phyloP scores from a whole-genome alignment of 2,113 vertebrate species.

The Heliornis fulica region DNA sequence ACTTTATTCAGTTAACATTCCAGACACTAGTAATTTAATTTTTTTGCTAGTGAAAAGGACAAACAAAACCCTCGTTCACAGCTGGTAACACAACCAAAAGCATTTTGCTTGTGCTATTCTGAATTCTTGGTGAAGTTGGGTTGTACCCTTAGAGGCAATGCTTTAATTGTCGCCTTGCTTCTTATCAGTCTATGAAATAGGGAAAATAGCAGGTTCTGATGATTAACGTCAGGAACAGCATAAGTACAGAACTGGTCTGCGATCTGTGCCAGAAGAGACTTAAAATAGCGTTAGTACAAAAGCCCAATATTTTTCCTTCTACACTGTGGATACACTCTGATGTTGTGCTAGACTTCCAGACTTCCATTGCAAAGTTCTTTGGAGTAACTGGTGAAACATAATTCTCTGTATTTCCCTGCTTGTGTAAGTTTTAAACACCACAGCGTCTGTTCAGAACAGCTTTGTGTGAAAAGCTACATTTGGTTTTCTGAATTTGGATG shows the following conservation, averaged over 20 bases:
- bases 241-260: neutral
- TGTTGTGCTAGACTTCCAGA: neutral
- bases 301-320: neutral
- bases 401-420: neutral
- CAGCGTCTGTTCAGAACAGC: neutral
- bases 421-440: neutral
- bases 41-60: neutral
- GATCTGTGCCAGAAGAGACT: neutral
- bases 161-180: neutral
- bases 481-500: neutral
- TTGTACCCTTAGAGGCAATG: neutral
- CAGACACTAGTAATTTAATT: neutral
- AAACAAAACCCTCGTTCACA: accelerated
- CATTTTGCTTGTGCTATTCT: neutral
- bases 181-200: neutral
- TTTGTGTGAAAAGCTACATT: neutral
- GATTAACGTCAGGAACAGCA: neutral
- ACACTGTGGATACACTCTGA: neutral
- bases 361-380: neutral
- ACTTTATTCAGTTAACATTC: neutral
- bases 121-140: neutral
- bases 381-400: neutral
- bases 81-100: neutral
- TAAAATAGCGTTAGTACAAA: neutral
- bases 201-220: neutral